Percentiles rank a stretch among this genome's conserved stretches.
Evolutionary conservation across 2,113 vertebrate genomes (phyloP).

Genomic region (Fulmarus glacialis): DNA sequence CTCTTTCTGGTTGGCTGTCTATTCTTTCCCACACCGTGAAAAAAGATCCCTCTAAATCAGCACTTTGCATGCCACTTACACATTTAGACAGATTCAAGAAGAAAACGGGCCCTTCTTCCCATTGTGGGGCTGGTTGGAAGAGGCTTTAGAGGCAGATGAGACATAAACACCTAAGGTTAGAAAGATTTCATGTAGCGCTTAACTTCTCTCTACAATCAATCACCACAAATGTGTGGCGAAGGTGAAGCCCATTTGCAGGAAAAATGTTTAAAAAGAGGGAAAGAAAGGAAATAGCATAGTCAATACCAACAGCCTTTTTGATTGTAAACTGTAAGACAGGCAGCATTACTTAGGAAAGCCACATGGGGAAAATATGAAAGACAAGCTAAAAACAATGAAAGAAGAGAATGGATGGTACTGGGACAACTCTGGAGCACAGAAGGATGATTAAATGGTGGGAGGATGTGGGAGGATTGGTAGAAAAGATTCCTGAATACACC

Average conservation of each 20-base stretch:
- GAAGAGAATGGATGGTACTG: background rate
- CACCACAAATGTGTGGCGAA: background rate
- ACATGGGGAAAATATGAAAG: background rate
- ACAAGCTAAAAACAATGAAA: background rate
- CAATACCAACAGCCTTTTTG: background rate
- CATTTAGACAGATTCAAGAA: constrained; percentile 5
- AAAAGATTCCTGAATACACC: constrained; percentile 4
- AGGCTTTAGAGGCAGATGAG: constrained; percentile 5
- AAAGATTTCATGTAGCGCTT: background rate
- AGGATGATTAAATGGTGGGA: constrained; percentile 18
- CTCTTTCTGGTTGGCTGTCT: background rate
- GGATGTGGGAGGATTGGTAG: background rate
- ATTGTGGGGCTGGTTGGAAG: background rate
- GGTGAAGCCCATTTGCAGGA: background rate
- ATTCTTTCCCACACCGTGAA: background rate
- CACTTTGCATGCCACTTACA: background rate
- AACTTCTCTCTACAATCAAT: background rate
- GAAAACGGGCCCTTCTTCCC: background rate
- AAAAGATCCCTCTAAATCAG: background rate
- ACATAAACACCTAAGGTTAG: background rate
- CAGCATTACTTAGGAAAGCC: background rate
- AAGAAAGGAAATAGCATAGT: background rate
- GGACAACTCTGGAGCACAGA: constrained; percentile 5
- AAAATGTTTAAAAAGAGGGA: background rate
- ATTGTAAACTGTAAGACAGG: background rate